Conservation (phyloP, 1,140 invertebrate genomes). For the Periplaneta americana region DNA sequence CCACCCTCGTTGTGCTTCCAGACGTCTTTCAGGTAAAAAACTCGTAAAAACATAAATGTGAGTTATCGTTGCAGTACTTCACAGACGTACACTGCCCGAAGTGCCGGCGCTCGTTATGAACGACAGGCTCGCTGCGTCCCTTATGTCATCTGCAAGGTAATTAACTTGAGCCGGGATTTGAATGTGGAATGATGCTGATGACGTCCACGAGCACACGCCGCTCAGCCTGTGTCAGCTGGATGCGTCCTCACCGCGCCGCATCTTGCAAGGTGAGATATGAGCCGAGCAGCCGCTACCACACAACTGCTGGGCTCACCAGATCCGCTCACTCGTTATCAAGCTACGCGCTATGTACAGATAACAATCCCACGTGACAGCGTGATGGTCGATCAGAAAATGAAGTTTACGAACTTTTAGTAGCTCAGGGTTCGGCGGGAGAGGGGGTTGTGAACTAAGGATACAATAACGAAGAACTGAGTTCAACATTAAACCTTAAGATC, state of each 20-base stretch:
- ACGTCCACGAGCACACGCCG: background rate
- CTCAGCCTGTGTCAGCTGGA: background rate
- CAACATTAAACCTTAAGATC: no score
- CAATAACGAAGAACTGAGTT: no score
- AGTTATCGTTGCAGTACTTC: background rate
- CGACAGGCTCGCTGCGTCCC: background rate
- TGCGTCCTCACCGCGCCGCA: no score
- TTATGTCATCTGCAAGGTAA: background rate
- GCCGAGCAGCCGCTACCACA: background rate
- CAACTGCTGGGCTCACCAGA: background rate
- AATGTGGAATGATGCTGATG: background rate
- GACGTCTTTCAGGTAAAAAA: background rate
- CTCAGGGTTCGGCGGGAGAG: no score
- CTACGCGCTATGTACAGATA: no score
- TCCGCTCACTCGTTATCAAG: no score
- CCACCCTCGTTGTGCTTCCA: background rate
- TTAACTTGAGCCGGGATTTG: background rate
- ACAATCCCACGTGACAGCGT: no score
- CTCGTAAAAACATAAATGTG: background rate
- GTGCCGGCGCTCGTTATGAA: background rate
- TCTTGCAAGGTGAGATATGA: background rate
- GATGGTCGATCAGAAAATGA: background rate
- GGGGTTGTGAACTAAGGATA: no score
- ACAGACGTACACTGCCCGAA: background rate
- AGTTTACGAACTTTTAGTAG: no score